These are phyloP conservation scores for Pocillopora grandis DNA, from an alignment of 92 coral and sea anemone species.

Conservation along the genomic window DNA sequence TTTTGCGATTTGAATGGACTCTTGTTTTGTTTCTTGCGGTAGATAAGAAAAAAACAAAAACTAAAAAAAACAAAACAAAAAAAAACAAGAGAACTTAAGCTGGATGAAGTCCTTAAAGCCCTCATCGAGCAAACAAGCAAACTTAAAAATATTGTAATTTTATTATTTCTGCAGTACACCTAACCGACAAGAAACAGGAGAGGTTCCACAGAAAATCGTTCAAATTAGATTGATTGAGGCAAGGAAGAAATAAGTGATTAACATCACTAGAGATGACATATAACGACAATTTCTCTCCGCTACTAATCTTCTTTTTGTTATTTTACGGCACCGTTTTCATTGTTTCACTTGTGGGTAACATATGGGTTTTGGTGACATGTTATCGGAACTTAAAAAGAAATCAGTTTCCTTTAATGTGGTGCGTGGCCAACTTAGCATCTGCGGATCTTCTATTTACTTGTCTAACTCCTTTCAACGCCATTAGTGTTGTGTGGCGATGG, in stretches of 20 bases:
- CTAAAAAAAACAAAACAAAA: too few relatives aligned
- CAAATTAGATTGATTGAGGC: background rate
- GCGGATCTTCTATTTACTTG: constrained; percentile 44
- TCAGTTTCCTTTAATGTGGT: constrained; percentile 4
- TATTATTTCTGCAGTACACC: too few relatives aligned
- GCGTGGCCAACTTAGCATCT: constrained; percentile 31
- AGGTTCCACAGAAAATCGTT: background rate
- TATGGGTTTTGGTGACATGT: constrained; percentile 12
- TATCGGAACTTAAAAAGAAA: constrained; percentile 12
- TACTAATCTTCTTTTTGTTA: background rate
- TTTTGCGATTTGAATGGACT: too few relatives aligned
- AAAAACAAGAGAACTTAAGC: too few relatives aligned
- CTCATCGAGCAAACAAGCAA: too few relatives aligned
- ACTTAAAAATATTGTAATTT: too few relatives aligned
- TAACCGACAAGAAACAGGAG: background rate
- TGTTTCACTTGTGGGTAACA: constrained; percentile 22
- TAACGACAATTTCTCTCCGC: constrained; percentile 1
- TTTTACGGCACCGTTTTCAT: constrained; percentile 23
- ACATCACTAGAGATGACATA: constrained; percentile 5
- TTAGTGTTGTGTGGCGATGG: constrained; percentile 29
- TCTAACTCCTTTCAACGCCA: constrained; percentile 19
- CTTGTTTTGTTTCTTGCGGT: too few relatives aligned
- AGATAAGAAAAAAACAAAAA: too few relatives aligned
- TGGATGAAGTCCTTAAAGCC: too few relatives aligned
- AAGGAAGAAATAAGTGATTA: background rate